phyloP scores from a whole-genome alignment of 2,888 invertebrate genomes.

The Cephus pygmeus region DNA sequence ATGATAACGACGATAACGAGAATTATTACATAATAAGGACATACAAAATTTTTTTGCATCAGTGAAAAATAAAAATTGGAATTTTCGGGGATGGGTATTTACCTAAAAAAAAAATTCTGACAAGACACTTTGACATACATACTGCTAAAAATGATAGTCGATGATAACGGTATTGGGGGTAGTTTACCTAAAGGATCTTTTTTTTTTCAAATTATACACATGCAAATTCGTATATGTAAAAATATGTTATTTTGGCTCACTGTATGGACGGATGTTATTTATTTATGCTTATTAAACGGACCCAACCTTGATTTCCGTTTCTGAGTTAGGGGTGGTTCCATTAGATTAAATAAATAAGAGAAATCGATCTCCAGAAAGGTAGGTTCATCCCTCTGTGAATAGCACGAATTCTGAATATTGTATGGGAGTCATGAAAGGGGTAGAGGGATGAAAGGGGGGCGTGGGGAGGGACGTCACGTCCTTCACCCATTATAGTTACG shows the following conservation, averaged over 20 bases:
- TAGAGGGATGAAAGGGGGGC: no score
- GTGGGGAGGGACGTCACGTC: neutral
- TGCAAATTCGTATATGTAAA: neutral
- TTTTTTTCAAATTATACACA: neutral
- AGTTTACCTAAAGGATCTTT: neutral
- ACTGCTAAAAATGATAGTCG: neutral
- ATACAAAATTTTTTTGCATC: neutral
- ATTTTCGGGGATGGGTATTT: no score
- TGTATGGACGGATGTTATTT: neutral
- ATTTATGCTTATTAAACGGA: neutral
- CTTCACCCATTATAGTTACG: neutral
- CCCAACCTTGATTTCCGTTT: neutral
- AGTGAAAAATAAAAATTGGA: neutral
- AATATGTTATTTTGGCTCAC: neutral
- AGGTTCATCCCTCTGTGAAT: neutral
- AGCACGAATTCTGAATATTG: neutral
- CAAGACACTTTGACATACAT: no score
- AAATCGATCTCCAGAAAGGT: neutral
- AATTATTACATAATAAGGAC: neutral
- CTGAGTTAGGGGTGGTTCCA: neutral
- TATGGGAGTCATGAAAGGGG: neutral
- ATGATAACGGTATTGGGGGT: neutral
- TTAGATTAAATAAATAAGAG: neutral
- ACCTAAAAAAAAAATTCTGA: neutral
- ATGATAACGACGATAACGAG: neutral